These are phyloP conservation scores for Thinocorus orbignyianus DNA, from an alignment of 2,113 vertebrate genomes.

Conservation along the genomic window DNA sequence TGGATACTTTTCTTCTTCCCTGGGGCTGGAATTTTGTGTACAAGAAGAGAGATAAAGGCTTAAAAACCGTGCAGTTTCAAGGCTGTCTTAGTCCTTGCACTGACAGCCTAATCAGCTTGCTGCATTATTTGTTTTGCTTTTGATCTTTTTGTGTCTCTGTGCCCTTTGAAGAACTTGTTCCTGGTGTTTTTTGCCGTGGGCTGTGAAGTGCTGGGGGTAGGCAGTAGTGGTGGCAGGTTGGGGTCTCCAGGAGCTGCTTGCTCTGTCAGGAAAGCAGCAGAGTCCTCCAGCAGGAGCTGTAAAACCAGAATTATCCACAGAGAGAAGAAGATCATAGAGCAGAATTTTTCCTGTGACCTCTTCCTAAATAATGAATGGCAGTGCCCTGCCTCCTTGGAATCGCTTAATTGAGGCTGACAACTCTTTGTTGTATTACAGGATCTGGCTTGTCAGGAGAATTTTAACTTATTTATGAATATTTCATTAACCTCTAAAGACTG, in stretches of 20 bases:
- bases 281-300: constrained; percentile 12
- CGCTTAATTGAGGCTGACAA: constrained; percentile 61
- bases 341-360: constrained; percentile 33
- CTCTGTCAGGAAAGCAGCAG: not conserved
- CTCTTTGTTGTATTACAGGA: constrained; percentile 62
- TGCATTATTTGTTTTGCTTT: not conserved
- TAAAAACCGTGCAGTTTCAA: not conserved
- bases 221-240: not conserved
- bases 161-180: constrained; percentile 5
- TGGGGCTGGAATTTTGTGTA: not conserved
- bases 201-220: not conserved
- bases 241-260: not conserved
- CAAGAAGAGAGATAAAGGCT: not conserved
- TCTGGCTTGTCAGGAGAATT: constrained; percentile 60
- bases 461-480: constrained; percentile 66
- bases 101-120: not conserved
- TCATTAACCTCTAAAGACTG: constrained; percentile 58
- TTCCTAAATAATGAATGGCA: constrained; percentile 57
- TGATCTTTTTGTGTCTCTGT: not conserved
- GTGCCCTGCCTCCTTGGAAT: constrained; percentile 26
- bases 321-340: constrained; percentile 2
- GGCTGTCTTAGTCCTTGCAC: not conserved
- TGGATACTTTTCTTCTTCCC: not conserved
- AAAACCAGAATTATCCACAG: not conserved
- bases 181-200: not conserved